Evolutionary conservation across 64 coral and sea anemone genomes (phyloP), one percentile per base, ranked within the genome.

Genomic region (Stylophora pistillata): DNA sequence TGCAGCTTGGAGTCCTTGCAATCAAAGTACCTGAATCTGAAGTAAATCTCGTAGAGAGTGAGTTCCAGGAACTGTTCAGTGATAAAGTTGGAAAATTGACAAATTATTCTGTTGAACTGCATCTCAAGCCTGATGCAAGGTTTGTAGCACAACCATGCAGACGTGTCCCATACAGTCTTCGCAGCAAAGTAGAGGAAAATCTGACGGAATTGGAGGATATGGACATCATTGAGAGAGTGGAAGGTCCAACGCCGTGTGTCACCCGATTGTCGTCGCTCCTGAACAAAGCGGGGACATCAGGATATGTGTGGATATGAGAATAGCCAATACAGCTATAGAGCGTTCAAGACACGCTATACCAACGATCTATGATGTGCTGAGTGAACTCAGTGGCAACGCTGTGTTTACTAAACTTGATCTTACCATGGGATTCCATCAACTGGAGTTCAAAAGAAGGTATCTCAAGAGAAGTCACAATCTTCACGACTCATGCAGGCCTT

Each of bases 261-360:
- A n/a, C 3, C 79, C 80, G 23, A 56, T 85, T 16, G 89, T 76
- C 1, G 37, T 85, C 20, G 71, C 85, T 6, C 80, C 79, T 0
- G 85, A 91, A 28, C 56, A 25, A 12, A n/a, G n/a, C n/a, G n/a
- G n/a, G n/a, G n/a, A n/a, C n/a, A n/a, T n/a, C n/a, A n/a, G n/a
- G n/a, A 56, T 84, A 2, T 84, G 69, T 58, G 81, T 92, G 11
- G 82, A 92, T 53, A 91, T 91, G 73, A 84, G 89, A 85, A 17
- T n/a, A 23, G 76, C 71, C 27, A 86, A 71, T 29, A n/a, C 9
- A 18, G 59, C 90, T 1, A 55, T 92, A 10, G 53, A 63, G n/a
- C n/a, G 72, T 21, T 74, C 85, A 52, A 31, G 59, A 11, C 60
- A 78, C n/a, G 73, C 82, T 69, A 86, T 77, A 2, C 56, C 72